phyloP scores from a whole-genome alignment of 2,113 vertebrate genomes.

The Plotosus lineatus region DNA sequence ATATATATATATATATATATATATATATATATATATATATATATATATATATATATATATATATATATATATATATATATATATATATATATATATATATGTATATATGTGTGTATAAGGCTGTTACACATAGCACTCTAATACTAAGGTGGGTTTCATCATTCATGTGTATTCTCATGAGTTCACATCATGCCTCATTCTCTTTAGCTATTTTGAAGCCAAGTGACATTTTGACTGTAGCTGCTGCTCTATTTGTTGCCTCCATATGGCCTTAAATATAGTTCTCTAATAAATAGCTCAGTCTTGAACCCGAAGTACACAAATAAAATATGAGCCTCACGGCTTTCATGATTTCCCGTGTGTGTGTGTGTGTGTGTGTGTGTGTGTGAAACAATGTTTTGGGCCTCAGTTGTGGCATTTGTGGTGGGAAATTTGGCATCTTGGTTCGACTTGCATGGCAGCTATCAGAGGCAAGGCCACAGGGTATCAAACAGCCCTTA shows the following conservation, averaged over 20 bases:
- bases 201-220: not conserved
- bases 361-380: not conserved
- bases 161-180: not conserved
- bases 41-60: too few species aligned
- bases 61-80: too few species aligned
- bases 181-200: not conserved
- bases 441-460: conserved; percentile 46
- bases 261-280: conserved; percentile 23
- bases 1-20: too few species aligned
- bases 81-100: too few species aligned
- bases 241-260: not conserved
- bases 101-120: not conserved
- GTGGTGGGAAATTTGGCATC: conserved; percentile 39
- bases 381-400: conserved; percentile 15
- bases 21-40: too few species aligned
- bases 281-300: conserved; percentile 21
- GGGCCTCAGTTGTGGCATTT: conserved; percentile 13
- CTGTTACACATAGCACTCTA: not conserved
- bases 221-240: not conserved
- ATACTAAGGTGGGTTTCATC: conserved; percentile 6
- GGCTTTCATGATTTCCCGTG: conserved; percentile 18
- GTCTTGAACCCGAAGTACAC: not conserved
- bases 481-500: conserved; percentile 40
- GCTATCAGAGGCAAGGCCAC: conserved; percentile 32
- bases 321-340: conserved; percentile 36